Conservation (phyloP, 2,113 vertebrate species). For the human (Homo sapiens) region GRCh38 chr20:11205001-11205500, state of each 20-base stretch:
- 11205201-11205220: background rate
- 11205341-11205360: conserved; percentile 28
- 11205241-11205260: background rate
- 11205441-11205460: background rate
- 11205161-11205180: background rate
- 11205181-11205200: background rate
- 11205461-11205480: background rate
- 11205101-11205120: background rate
- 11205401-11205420: background rate
- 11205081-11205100: background rate
- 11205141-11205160: background rate
- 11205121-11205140: background rate
- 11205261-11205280: background rate
- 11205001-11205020: background rate
- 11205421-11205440: background rate
- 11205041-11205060: background rate
- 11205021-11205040: background rate
- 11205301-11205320: background rate
- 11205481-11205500: background rate
- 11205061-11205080: background rate
- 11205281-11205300: background rate
- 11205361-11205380: background rate
- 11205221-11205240: background rate
- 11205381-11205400: background rate
- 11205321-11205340: background rate